Conservation (phyloP, 2,888 invertebrate species). For the Rotaria macrura region DNA sequence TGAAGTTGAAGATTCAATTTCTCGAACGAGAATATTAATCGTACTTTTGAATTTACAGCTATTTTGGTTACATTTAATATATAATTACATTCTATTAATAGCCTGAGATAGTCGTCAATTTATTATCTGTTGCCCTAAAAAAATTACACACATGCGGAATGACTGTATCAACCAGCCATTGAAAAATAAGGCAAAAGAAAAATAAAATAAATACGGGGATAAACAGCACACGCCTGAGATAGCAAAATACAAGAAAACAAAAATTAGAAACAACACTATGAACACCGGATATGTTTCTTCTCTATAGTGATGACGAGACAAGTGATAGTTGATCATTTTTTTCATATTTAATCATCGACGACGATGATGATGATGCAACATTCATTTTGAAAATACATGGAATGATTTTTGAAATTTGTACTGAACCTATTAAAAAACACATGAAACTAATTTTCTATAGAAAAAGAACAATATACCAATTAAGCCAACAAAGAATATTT, state of each 20-base stretch:
- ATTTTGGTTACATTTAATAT: too few relatives aligned
- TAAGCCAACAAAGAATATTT: slow-evolving; percentile 29
- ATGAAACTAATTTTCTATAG: too few relatives aligned
- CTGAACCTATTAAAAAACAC: not conserved
- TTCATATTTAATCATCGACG: not conserved
- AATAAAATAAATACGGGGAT: not conserved
- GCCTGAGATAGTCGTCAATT: not conserved
- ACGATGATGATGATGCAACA: not conserved
- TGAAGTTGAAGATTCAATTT: too few relatives aligned
- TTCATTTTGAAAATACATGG: not conserved
- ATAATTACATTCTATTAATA: not conserved
- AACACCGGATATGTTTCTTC: not conserved
- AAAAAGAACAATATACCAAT: not conserved
- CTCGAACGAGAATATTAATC: too few relatives aligned
- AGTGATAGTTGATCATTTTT: not conserved
- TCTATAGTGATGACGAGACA: not conserved
- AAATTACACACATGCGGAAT: not conserved
- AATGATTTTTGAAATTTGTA: not conserved
- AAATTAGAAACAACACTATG: not conserved
- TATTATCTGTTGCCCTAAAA: not conserved
- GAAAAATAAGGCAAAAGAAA: not conserved
- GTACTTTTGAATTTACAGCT: too few relatives aligned
- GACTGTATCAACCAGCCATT: not conserved
- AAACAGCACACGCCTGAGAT: not conserved
- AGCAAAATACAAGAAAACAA: not conserved